These are phyloP conservation scores for Ciconia boyciana DNA, from an alignment of 2,113 vertebrate genomes.

Conservation along the genomic window DNA sequence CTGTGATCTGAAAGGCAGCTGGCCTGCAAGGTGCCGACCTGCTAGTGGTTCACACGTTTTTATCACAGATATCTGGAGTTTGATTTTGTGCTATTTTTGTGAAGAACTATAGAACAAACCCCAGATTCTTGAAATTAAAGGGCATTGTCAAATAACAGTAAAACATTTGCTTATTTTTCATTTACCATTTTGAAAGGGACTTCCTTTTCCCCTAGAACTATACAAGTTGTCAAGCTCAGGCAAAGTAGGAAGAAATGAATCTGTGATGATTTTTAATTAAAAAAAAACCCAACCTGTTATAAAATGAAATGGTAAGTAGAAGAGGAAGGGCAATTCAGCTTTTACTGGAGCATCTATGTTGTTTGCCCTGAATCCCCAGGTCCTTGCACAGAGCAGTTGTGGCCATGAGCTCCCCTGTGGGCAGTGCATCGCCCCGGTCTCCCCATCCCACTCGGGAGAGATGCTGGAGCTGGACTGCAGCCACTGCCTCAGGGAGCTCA, in stretches of 20 bases:
- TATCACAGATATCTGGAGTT: not conserved
- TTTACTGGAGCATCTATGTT: not conserved
- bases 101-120: not conserved
- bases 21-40: not conserved
- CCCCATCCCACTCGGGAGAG: accelerated
- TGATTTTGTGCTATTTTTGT: not conserved
- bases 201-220: not conserved
- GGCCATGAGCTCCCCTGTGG: not conserved
- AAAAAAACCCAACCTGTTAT: not conserved
- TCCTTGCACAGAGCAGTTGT: not conserved
- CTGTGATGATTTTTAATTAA: not conserved
- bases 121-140: not conserved
- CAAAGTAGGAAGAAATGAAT: not conserved
- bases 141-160: not conserved
- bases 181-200: not conserved
- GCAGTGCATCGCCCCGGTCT: accelerated
- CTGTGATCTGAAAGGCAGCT: not conserved
- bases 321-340: not conserved
- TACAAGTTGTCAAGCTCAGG: not conserved
- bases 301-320: not conserved
- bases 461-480: not conserved
- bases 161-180: not conserved
- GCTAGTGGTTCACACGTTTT: not conserved
- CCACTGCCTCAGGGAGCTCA: accelerated
- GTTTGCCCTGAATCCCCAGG: not conserved